These are phyloP conservation scores for Cryptus armator DNA, from an alignment of 2,888 invertebrate species.

Conservation along the genomic window DNA sequence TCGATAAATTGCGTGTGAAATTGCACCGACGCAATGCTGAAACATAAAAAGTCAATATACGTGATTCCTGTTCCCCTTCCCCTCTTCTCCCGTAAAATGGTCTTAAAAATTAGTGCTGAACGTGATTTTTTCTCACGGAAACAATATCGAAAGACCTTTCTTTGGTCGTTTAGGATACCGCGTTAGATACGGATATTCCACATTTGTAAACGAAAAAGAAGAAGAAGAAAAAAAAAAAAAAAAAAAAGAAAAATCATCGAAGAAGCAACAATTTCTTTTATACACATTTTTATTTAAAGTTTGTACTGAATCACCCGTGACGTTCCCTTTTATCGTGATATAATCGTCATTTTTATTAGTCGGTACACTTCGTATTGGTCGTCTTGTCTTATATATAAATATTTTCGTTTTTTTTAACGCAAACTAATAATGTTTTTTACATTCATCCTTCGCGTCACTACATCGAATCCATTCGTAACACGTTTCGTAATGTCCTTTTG, in stretches of 20 bases:
- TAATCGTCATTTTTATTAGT: constrained; percentile 17
- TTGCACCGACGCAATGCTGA: constrained; percentile 45
- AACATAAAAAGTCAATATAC: constrained; percentile 65
- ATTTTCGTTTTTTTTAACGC: constrained; percentile 62
- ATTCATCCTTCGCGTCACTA: constrained; percentile 48
- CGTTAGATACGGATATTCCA: constrained; percentile 57
- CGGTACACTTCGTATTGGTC: constrained; percentile 9
- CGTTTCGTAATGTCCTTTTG: constrained; percentile 52
- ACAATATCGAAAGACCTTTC: constrained; percentile 52
- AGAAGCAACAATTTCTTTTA: constrained; percentile 55
- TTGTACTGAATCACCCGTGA: constrained; percentile 62
- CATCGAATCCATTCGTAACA: constrained; percentile 61
- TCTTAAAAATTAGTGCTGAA: constrained; percentile 65
- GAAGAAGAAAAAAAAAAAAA: constrained; percentile 40
- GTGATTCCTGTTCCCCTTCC: constrained; percentile 16
- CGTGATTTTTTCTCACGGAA: constrained; percentile 65
- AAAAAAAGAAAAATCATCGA: constrained; percentile 39
- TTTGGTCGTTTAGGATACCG: constrained; percentile 54
- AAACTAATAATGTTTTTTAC: constrained; percentile 55
- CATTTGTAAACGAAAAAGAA: constrained; percentile 41
- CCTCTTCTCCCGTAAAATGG: constrained; percentile 33
- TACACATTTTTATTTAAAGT: constrained; percentile 66
- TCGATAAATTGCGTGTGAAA: constrained; percentile 18
- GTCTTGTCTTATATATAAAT: constrained; percentile 33
- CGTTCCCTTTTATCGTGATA: constrained; percentile 48